These are phyloP conservation scores for Cricetomys ansorgei DNA, from an alignment of 2,113 vertebrate genomes.

Conservation along the genomic window DNA sequence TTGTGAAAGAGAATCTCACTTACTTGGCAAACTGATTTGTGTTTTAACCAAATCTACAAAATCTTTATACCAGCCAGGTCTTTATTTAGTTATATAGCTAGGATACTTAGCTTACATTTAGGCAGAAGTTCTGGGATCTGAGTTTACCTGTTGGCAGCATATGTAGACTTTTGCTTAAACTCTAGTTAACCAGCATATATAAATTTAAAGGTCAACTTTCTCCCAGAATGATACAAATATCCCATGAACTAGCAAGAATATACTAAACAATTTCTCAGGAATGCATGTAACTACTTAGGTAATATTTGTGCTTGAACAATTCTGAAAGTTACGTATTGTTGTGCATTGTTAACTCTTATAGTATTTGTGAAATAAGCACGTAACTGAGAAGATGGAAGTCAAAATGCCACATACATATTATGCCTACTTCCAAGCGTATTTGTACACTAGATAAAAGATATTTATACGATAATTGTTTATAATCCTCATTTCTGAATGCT, in stretches of 20 bases:
- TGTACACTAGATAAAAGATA: background rate
- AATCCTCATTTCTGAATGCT: background rate
- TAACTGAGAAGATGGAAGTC: background rate
- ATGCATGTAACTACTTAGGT: background rate
- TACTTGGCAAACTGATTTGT: background rate
- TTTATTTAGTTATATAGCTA: background rate
- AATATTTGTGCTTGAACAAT: background rate
- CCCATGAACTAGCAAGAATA: too few relatives aligned
- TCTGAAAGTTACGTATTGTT: background rate
- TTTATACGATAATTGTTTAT: too few relatives aligned
- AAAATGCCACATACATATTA: background rate
- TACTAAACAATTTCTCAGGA: background rate
- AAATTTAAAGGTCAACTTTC: background rate
- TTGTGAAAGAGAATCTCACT: background rate
- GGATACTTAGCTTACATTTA: background rate
- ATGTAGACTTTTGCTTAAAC: background rate
- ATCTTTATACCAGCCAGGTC: background rate
- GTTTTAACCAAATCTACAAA: background rate
- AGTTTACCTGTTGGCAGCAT: background rate
- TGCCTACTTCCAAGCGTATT: background rate
- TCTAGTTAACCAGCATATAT: background rate
- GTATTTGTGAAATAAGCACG: too few relatives aligned
- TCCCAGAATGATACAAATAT: background rate
- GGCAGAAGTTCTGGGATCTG: background rate
- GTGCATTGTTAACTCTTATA: background rate